phyloP scores from a whole-genome alignment of 1,140 invertebrate species.

The Pollicipes pollicipes region DNA sequence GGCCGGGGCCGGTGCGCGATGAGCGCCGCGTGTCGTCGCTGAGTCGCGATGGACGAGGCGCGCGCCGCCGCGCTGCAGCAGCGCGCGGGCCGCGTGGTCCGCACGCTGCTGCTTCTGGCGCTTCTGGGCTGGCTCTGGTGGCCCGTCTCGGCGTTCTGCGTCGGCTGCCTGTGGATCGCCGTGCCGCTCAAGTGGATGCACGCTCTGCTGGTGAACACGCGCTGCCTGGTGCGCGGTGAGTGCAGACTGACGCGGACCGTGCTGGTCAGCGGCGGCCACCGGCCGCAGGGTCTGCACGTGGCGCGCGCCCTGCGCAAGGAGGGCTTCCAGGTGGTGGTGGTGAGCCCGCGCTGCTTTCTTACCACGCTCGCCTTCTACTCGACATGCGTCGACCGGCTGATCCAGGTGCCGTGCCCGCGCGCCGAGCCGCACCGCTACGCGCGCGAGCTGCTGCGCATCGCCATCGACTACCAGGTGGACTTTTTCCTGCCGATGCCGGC shows the following conservation, averaged over 20 bases:
- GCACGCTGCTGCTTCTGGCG: background rate
- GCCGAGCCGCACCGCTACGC: background rate
- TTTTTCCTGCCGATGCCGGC: conserved; percentile 1
- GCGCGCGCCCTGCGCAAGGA: background rate
- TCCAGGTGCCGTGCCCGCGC: background rate
- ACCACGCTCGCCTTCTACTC: background rate
- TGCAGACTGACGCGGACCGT: background rate
- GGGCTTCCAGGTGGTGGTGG: background rate
- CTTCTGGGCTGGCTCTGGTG: background rate
- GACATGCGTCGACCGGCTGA: background rate
- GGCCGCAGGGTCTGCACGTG: background rate
- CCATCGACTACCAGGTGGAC: conserved; percentile 1
- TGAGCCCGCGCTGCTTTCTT: background rate
- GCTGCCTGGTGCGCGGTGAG: background rate
- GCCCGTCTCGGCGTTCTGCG: background rate
- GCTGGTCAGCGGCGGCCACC: conserved; percentile 1
- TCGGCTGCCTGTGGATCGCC: background rate
- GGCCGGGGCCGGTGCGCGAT: too few species aligned
- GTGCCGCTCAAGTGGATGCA: background rate
- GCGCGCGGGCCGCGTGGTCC: too few species aligned
- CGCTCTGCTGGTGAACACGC: background rate
- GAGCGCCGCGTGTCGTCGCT: too few species aligned
- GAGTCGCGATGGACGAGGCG: background rate
- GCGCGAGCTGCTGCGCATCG: conserved; percentile 1
- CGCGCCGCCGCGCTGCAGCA: background rate